Evolutionary conservation across 2,797 vertebrate genomes (phyloP), one percentile per base, ranked within the genome.

Genomic region (Characodon lateralis): DNA sequence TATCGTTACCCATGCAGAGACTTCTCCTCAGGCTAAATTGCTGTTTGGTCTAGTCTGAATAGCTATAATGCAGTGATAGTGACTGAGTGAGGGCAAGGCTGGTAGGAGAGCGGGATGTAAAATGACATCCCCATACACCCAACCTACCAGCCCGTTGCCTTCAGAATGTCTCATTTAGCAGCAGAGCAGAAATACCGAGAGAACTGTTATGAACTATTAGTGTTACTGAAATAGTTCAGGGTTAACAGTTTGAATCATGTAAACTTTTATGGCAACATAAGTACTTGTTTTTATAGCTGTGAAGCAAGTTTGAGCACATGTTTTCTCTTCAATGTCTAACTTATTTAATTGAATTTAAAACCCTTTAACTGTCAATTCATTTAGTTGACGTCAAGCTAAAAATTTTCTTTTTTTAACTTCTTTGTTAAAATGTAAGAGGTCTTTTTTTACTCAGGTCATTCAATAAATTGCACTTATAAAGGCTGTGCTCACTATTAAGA

Each of bases 81-180:
- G 87, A 87, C 85, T 82, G 85, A 84, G 88, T 82, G 78, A 88
- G 87, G 87, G 81, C 85, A 87, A 39, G 76, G 81, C 82, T 85
- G 80, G 53, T 85, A 84, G 77, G 71, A 80, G 89, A 83, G 84
- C 85, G 81, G 79, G 81, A 93, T 92, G 72, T 77, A 85, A 92
- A 87, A 83, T 88, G 89, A 92, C 91, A 90, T 89, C 79, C 59
- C 14, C 78, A 76, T 78, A 81, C 70, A 89, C 79, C 81, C 74
- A 79, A 74, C 86, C 84, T 81, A 89, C 87, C 87, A 91, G 86
- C 85, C 83, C 88, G 89, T 89, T 92, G 86, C 78, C 81, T 87
- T 83, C 80, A 87, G 83, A 89, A 90, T 84, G 76, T 91, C 88
- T 90, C 51, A 86, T 92, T 90, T 85, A 84, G 85, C 89, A 92